These are phyloP conservation scores for Holothuria leucospilota DNA, from an alignment of 53 echinoderm and acorn worm species.

Conservation along the genomic window DNA sequence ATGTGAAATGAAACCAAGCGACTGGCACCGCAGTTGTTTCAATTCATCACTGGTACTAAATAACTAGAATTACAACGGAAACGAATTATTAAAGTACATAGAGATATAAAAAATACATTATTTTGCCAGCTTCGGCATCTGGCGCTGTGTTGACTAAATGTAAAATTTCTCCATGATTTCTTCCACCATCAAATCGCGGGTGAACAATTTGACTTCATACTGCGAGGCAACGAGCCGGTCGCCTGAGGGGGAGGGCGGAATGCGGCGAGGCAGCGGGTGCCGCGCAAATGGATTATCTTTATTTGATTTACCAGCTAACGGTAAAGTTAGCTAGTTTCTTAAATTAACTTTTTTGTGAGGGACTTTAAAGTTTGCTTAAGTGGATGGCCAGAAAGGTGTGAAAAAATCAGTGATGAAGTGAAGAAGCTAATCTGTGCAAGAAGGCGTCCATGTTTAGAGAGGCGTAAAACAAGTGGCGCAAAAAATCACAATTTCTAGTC, in stretches of 20 bases:
- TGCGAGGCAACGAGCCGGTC: slow-evolving; percentile 35
- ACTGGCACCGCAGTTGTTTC: background rate
- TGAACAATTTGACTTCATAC: slow-evolving; percentile 30
- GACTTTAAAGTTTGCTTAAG: slow-evolving; percentile 39
- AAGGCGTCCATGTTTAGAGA: slow-evolving; percentile 31
- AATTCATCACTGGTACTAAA: slow-evolving; percentile 14
- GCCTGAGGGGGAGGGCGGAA: slow-evolving; percentile 21
- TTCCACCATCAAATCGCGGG: slow-evolving; percentile 11
- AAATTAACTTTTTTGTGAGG: slow-evolving; percentile 12
- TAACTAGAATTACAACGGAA: slow-evolving; percentile 14
- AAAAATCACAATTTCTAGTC: slow-evolving; percentile 20
- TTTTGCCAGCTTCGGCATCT: slow-evolving; percentile 40
- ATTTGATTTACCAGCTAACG: slow-evolving; percentile 44
- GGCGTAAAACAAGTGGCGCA: slow-evolving; percentile 23
- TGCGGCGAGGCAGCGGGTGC: slow-evolving; percentile 21
- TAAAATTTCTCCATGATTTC: slow-evolving; percentile 38
- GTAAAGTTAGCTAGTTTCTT: slow-evolving; percentile 43
- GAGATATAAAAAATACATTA: slow-evolving; percentile 31
- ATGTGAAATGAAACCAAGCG: background rate
- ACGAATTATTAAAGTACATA: slow-evolving; percentile 24
- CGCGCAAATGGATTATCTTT: slow-evolving; percentile 19
- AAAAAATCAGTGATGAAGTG: slow-evolving; percentile 11
- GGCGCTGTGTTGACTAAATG: slow-evolving; percentile 20
- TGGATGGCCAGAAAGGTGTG: slow-evolving; percentile 13
- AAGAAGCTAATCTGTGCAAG: slow-evolving; percentile 22